These are phyloP conservation scores for Nymphalis urticae DNA, from an alignment of 2,888 invertebrate species.

Conservation along the genomic window DNA sequence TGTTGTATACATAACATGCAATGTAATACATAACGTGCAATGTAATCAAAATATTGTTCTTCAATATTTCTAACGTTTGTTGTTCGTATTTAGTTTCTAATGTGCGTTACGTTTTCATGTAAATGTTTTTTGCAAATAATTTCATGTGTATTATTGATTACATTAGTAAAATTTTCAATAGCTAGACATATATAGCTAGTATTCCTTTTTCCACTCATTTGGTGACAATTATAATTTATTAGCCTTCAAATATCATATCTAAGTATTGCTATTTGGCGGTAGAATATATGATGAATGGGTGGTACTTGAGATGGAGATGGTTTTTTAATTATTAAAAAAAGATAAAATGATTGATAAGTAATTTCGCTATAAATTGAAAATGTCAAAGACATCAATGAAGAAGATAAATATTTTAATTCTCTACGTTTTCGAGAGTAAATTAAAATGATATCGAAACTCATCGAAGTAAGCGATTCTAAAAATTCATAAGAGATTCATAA, in stretches of 20 bases:
- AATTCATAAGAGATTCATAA: neutral
- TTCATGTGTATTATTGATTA: too few relatives aligned
- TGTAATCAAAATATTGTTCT: neutral
- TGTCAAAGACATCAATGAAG: neutral
- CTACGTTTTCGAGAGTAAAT: neutral
- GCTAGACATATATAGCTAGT: too few relatives aligned
- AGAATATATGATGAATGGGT: too few relatives aligned
- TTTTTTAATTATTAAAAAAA: neutral
- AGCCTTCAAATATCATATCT: too few relatives aligned
- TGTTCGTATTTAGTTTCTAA: neutral
- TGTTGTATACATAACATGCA: neutral
- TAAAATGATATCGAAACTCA: neutral
- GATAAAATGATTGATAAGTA: neutral
- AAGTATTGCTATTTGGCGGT: too few relatives aligned
- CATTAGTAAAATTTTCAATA: too few relatives aligned
- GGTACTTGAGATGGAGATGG: too few relatives aligned
- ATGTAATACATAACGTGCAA: neutral
- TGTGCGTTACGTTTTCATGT: too few relatives aligned
- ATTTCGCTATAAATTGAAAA: slow-evolving; percentile 7
- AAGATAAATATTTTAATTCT: slow-evolving; percentile 5
- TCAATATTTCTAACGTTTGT: neutral
- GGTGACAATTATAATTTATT: too few relatives aligned
- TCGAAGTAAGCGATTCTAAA: neutral
- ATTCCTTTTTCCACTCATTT: too few relatives aligned
- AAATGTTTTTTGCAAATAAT: too few relatives aligned